Evolutionary conservation across 2,113 vertebrate genomes (phyloP), one percentile per base, ranked within the genome.

Genomic region (Petaurus breviceps): DNA sequence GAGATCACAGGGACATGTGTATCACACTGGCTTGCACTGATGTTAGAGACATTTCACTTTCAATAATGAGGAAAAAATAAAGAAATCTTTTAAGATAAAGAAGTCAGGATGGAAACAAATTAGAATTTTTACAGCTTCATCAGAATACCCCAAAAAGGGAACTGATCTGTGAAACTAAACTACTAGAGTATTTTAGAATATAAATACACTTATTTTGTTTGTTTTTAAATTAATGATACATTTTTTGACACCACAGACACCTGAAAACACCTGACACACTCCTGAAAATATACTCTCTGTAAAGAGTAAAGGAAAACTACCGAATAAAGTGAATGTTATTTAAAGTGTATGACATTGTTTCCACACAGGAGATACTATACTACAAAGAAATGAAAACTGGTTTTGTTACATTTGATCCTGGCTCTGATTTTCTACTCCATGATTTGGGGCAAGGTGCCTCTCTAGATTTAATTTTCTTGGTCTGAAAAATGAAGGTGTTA

Each of bases 81-180:
- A 55, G 47, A 47, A 90, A 37, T 37, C 28, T 94, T 47, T 55
- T 8, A 54, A 77, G 22, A 25, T 49, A 90, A 77, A 8, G 93
- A 94, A 95, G 3, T 10, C n/a, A 90, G 51, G 46, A 4, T 51
- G 3, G 92, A 84, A 53, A 95, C 12, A 24, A 93, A 51, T 7
- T 77, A 24, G 16, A n/a, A 77, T n/a, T 77, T n/a, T 37, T n/a
- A 95, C 0, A 89, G n/a, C 51, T 93, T 49, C 24, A 84, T 91
- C 43, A 96, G 61, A 94, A 46, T 49, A 95, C 9, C 89, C 49
- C 54, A 94, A 46, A 97, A 8, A 77, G 28, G 57, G 26, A 9
- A 31, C 28, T 61, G 11, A 28, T 31, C 26, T 61, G 57, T 9
- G 28, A 14, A 12, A 31, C 57, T 31, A 61, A 61, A 61, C 57